phyloP scores from a whole-genome alignment of 2,797 vertebrate genomes.

The Eurystomus glaucurus region DNA sequence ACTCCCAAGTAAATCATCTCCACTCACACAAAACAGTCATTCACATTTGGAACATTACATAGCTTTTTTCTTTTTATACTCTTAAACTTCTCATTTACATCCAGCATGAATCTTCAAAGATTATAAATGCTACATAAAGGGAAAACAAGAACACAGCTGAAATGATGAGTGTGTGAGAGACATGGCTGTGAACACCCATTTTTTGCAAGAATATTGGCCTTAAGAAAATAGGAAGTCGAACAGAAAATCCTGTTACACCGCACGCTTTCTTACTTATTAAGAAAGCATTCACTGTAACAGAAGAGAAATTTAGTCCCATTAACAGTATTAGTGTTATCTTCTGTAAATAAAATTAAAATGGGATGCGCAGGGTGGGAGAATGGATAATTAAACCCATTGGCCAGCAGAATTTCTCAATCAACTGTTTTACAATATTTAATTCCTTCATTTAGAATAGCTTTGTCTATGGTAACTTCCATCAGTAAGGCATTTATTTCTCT shows the following conservation, averaged over 20 bases:
- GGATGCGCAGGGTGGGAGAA: neutral
- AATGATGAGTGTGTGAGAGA: neutral
- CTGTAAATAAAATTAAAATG: neutral
- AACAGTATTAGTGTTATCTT: neutral
- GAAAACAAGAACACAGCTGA: neutral
- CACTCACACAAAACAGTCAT: constrained; percentile 16
- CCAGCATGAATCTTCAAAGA: constrained; percentile 13
- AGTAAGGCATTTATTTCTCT: neutral
- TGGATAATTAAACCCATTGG: neutral
- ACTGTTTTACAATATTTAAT: neutral
- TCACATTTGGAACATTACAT: neutral
- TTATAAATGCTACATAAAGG: neutral
- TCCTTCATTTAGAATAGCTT: neutral
- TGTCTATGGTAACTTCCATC: neutral
- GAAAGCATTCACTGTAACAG: neutral
- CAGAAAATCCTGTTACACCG: neutral
- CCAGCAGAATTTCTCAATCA: neutral
- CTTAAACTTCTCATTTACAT: constrained; percentile 36
- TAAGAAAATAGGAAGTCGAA: neutral
- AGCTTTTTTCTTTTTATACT: constrained; percentile 11
- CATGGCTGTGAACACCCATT: neutral
- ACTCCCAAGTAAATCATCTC: constrained; percentile 18
- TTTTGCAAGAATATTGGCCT: neutral
- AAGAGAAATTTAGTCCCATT: neutral
- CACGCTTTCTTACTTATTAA: neutral